phyloP scores from a whole-genome alignment of 2,113 vertebrate genomes.

The Actenoides lindsayi region DNA sequence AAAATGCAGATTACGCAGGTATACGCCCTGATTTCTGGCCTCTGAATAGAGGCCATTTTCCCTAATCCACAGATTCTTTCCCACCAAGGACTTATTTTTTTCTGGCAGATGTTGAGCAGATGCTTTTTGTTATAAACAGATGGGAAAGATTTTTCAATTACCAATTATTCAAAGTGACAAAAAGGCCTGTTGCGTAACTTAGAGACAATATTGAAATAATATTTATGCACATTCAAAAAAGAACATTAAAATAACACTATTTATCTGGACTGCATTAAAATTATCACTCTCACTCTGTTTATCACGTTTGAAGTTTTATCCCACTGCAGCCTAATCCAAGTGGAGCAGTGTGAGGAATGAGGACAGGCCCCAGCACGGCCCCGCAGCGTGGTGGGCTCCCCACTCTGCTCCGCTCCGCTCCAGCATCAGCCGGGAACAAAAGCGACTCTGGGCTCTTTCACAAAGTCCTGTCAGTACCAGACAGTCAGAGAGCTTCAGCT shows the following conservation, averaged over 20 bases:
- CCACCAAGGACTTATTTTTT: neutral
- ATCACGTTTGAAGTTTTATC: neutral
- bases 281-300: neutral
- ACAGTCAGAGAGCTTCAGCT: neutral
- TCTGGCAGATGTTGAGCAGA: slow-evolving; percentile 73
- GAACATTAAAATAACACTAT: neutral
- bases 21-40: neutral
- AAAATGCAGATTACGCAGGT: neutral
- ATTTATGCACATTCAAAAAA: slow-evolving; percentile 1
- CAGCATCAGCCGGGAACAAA: neutral
- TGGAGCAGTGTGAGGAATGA: neutral
- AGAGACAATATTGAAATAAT: slow-evolving; percentile 1
- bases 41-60: neutral
- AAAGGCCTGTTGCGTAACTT: slow-evolving; percentile 41
- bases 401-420: neutral
- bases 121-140: slow-evolving; percentile 63
- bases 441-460: neutral
- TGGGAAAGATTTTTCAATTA: slow-evolving; percentile 55
- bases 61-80: neutral
- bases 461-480: neutral
- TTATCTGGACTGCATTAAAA: neutral
- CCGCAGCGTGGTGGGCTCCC: neutral
- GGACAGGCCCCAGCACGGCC: neutral
- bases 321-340: neutral
- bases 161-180: slow-evolving; percentile 57